phyloP scores from a whole-genome alignment of 2,888 invertebrate genomes.

The Hipparchia semele region DNA sequence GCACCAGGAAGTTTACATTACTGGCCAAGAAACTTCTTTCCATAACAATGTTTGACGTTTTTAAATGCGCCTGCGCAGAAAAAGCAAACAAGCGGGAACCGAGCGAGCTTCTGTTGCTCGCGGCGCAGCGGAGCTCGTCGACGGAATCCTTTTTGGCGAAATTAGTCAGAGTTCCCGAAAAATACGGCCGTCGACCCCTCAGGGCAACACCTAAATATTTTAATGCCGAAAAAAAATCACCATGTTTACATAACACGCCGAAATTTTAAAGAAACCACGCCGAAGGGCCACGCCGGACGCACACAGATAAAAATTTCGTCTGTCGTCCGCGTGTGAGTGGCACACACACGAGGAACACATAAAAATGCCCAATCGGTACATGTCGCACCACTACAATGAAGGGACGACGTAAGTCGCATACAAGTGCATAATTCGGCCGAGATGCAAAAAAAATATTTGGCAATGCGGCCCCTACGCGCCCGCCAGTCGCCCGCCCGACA shows the following conservation, averaged over 20 bases:
- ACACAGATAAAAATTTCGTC: conserved; percentile 72
- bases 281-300: conserved; percentile 70
- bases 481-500: conserved; percentile 82
- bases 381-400: conserved; percentile 82
- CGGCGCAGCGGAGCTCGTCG: conserved; percentile 47
- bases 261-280: conserved; percentile 75
- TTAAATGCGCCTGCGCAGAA: conserved; percentile 55
- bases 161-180: conserved; percentile 82
- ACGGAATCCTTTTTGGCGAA: conserved; percentile 68
- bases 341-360: conserved; percentile 70
- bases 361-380: conserved; percentile 80
- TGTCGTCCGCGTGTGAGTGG: conserved; percentile 65
- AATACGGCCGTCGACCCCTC: conserved; percentile 73
- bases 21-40: conserved; percentile 38
- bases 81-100: conserved; percentile 48
- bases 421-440: conserved; percentile 84
- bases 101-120: conserved; percentile 54
- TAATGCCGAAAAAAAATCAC: conserved; percentile 66
- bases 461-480: conserved; percentile 83
- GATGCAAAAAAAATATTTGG: conserved; percentile 84
- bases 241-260: conserved; percentile 79
- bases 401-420: conserved; percentile 83
- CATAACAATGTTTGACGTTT: conserved; percentile 46
- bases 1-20: conserved; percentile 46
- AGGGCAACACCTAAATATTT: conserved; percentile 78